Percentiles rank a stretch among this genome's conserved stretches.
Evolutionary conservation across 23 tunicate species (phyloP).

Genomic region (Trididemnum nubilum): DNA sequence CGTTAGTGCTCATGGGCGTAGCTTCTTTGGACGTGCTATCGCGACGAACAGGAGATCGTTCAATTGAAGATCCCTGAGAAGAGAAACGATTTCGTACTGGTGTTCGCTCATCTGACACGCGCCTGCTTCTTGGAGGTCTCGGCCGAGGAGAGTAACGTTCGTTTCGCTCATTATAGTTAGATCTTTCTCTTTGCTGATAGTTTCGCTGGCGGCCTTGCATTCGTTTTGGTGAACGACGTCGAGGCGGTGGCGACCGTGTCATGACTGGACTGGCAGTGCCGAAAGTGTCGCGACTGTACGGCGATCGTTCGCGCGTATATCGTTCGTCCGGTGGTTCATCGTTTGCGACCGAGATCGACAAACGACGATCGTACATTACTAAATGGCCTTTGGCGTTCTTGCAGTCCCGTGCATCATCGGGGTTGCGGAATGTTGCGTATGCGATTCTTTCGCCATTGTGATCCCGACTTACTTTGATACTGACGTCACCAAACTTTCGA

Average conservation of each 20-base stretch:
- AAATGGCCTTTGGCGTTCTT: constrained; percentile 90
- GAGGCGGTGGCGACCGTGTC: constrained; percentile 11
- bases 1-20: constrained; percentile 34
- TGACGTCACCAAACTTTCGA: constrained; percentile 88
- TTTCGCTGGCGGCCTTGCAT: constrained; percentile 19
- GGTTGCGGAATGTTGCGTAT: constrained; percentile 72
- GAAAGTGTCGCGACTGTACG: neutral
- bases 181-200: constrained; percentile 33
- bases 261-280: constrained; percentile 14
- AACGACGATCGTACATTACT: constrained; percentile 86
- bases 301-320: constrained; percentile 32
- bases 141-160: constrained; percentile 23
- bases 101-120: neutral
- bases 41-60: constrained; percentile 16
- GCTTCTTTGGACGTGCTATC: constrained; percentile 2
- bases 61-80: constrained; percentile 9
- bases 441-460: constrained; percentile 83
- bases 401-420: constrained; percentile 83
- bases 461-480: constrained; percentile 63
- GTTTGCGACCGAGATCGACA: constrained; percentile 64
- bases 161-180: constrained; percentile 7
- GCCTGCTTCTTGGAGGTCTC: neutral
- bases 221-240: constrained; percentile 47
- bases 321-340: constrained; percentile 36
- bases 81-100: neutral